Base-by-base conservation (phyloP, 2,888 invertebrate species). In the Sesamia inferens region DNA sequence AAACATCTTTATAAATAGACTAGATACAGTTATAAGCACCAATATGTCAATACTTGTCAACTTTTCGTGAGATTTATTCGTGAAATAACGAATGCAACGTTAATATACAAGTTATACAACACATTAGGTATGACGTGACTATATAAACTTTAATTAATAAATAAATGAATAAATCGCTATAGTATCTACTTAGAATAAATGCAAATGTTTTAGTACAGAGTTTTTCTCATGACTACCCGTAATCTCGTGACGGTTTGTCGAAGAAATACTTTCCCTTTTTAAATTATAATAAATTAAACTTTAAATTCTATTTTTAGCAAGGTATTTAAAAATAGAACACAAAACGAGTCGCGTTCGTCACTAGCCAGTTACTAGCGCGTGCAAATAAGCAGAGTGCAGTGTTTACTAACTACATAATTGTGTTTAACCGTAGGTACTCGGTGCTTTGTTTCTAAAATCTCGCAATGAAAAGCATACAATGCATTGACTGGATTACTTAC, bases 331-430 rank as follows among this genome's bases (percentile, higher is more conserved):
- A 79, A 66, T 54, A 68, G 65, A 67, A 71, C 68, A 74, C 54
- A 39, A 62, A 71, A 11, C 42, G 42, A 58, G 39, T 5, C 31
- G 16, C 61, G 47, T 55, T 74, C 59, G 65, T 79, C 79, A 66
- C 61, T 74, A 63, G 10, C 70, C 51, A 71, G 71, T 68, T 62
- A 82, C 71, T 54, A 24, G 81, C 44, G 58, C 74, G 44, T 68
- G 79, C 74, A 79, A 81, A 81, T 74, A 81, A 63, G 24, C 39
- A 47, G 64, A 81, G 65, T 82, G 79, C 68, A 65, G 64, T 81
- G 66, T 81, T 81, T 82, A 78, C 78, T 42, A 48, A 57, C 71
- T 69, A 67, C 80, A 82, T 82, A 78, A 51, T 66, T 31, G 74
- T 39, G 67, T 70, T 79, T 82, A 82, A 77, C 78, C 61, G 79